Evolutionary conservation across 2,113 vertebrate species (phyloP), one percentile per base, ranked within the genome.

Genomic region (Gavialis gangeticus): DNA sequence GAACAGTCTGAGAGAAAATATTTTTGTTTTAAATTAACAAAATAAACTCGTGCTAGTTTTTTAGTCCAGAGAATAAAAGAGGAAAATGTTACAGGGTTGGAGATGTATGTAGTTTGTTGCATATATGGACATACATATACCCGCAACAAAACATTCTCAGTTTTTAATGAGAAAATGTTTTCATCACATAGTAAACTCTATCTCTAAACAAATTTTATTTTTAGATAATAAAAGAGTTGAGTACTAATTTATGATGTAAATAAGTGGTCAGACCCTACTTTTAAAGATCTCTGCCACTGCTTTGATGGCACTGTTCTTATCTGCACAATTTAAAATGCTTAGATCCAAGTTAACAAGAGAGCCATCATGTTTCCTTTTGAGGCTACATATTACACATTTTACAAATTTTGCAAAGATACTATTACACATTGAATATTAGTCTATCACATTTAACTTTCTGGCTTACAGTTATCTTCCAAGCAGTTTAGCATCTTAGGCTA

Each of bases 341-440:
- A 93, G 88, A 80, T 73, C 64, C 4, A 79, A 28, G 19, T 87
- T 85, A 94, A 57, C 78, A 57, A 79, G 80, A 79, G 85, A 89
- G 54, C 12, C 78, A 21, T 62, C 91, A 69, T 5, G 0, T 91
- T 92, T 87, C 77, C 79, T 84, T 75, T 87, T 91, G 89, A 90
- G 64, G 4, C 17, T 82, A 59, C 21, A 75, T 87, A 94, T 92
- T 82, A 25, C 85, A 82, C 87, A 81, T 87, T 94, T 93, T 79
- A 96, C 73, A 84, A 94, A 90, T 79, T 90, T 57, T 88, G 87
- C 73, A 88, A 94, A 89, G 28, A 73, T 10, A 78, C 57, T 90
- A 28, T 93, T 96, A 91, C 54, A 57, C 79, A 89, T 79, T 46
- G 21, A 84, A 54, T 34, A 28, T 64, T 28, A 90, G 19, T 62